Evolutionary conservation across 2,113 vertebrate species (phyloP).

Genomic region (Coryphaenoides rupestris): DNA sequence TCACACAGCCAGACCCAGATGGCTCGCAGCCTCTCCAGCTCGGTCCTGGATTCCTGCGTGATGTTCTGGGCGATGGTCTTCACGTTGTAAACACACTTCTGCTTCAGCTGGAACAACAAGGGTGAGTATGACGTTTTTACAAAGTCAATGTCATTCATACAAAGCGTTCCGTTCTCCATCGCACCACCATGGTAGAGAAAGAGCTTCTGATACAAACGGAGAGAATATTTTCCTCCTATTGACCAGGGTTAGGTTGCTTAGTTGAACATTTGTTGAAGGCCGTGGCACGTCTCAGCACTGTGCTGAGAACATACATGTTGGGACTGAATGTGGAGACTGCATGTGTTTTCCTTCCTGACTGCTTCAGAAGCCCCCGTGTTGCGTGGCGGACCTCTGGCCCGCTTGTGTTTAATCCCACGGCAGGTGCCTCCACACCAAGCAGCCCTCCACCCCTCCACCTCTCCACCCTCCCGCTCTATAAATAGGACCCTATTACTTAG

Average conservation of each 20-base stretch:
- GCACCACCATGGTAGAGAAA: too few species aligned
- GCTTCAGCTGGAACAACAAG: slow-evolving; percentile 65
- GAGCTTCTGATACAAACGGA: too few species aligned
- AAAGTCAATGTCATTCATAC: too few species aligned
- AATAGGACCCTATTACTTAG: neutral
- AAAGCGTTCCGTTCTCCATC: too few species aligned
- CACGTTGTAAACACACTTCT: slow-evolving; percentile 48
- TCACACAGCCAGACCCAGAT: slow-evolving; percentile 83
- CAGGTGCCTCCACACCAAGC: neutral
- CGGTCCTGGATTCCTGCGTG: slow-evolving; percentile 59
- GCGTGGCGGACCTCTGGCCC: too few species aligned
- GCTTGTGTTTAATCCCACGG: slow-evolving; percentile 1
- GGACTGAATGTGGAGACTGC: too few species aligned
- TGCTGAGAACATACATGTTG: too few species aligned
- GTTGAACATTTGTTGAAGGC: neutral
- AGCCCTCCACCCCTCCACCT: neutral
- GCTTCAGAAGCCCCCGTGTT: neutral
- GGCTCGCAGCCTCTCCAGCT: slow-evolving; percentile 72
- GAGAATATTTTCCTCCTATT: too few species aligned
- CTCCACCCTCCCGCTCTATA: neutral
- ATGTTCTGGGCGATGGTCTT: slow-evolving; percentile 63
- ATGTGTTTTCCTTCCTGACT: slow-evolving; percentile 1
- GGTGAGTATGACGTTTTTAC: neutral
- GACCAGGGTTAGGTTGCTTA: neutral
- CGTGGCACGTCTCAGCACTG: neutral